These are phyloP conservation scores for Camelus dromedarius DNA, from an alignment of 2,113 vertebrate genomes.

Conservation along the genomic window DNA sequence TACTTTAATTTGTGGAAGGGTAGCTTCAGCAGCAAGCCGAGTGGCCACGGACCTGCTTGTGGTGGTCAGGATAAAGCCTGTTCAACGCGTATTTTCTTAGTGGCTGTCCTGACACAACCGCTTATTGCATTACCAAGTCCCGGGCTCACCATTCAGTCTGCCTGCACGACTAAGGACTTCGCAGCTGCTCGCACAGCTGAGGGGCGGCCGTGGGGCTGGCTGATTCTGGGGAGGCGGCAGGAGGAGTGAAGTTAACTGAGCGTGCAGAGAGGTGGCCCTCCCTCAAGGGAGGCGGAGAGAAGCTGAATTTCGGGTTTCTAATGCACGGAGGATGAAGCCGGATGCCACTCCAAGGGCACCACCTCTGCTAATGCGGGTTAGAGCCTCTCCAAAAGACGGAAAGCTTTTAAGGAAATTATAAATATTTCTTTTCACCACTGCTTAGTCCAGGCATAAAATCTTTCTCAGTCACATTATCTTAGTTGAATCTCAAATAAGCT, in stretches of 20 bases:
- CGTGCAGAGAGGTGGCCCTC: not conserved
- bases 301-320: not conserved
- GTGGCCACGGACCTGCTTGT: not conserved
- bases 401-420: conserved; percentile 63
- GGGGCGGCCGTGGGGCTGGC: not conserved
- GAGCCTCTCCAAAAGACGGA: not conserved
- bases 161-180: not conserved
- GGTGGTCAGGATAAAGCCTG: not conserved
- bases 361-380: conserved; percentile 13
- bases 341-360: conserved; percentile 52
- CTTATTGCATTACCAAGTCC: not conserved
- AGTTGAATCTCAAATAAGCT: conserved; percentile 18
- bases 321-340: not conserved
- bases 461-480: conserved; percentile 16
- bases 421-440: not conserved
- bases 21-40: not conserved
- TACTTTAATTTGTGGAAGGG: not conserved
- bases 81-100: not conserved
- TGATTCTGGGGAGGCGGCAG: not conserved
- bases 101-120: not conserved
- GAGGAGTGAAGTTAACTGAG: not conserved
- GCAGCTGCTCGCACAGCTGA: not conserved
- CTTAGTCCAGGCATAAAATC: not conserved
- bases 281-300: not conserved
- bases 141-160: not conserved